Evolutionary conservation across 1,140 invertebrate species (phyloP).

Genomic region (Adelges cooleyi): DNA sequence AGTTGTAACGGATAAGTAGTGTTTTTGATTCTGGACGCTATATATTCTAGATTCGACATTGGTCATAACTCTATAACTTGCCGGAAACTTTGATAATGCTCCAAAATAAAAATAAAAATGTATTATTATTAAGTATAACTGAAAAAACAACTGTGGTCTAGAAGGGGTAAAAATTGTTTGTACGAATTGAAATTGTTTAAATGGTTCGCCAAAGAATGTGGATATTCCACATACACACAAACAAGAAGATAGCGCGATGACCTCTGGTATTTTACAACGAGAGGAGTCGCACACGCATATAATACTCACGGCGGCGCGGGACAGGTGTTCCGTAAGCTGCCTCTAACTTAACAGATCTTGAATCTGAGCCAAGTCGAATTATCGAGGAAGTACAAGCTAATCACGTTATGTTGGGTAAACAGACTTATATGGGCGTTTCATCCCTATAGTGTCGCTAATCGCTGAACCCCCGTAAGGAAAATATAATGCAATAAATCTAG

Average conservation of each 20-base stretch:
- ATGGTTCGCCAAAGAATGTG: slow-evolving; percentile 28
- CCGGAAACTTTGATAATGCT: too few species aligned
- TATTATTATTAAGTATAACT: too few species aligned
- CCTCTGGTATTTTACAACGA: slow-evolving; percentile 25
- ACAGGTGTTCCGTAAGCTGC: slow-evolving; percentile 28
- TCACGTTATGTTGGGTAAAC: too few species aligned
- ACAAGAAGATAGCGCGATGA: slow-evolving; percentile 26
- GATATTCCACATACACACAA: slow-evolving; percentile 27
- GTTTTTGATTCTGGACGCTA: too few species aligned
- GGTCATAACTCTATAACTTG: too few species aligned
- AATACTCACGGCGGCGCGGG: not conserved
- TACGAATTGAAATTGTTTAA: slow-evolving; percentile 13
- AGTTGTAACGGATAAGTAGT: not conserved
- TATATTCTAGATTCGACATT: too few species aligned
- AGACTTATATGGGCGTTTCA: too few species aligned
- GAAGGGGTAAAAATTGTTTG: slow-evolving; percentile 22
- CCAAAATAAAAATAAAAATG: too few species aligned
- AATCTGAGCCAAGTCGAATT: slow-evolving; percentile 23
- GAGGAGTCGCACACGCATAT: slow-evolving; percentile 17
- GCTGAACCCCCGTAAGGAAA: too few species aligned
- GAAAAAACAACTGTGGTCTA: too few species aligned
- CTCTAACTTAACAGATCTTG: slow-evolving; percentile 21
- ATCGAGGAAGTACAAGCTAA: slow-evolving; percentile 10
- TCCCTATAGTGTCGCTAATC: too few species aligned
- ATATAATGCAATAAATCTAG: too few species aligned